phyloP scores from a whole-genome alignment of 2,797 vertebrate genomes.

The Poeciliopsis infans region DNA sequence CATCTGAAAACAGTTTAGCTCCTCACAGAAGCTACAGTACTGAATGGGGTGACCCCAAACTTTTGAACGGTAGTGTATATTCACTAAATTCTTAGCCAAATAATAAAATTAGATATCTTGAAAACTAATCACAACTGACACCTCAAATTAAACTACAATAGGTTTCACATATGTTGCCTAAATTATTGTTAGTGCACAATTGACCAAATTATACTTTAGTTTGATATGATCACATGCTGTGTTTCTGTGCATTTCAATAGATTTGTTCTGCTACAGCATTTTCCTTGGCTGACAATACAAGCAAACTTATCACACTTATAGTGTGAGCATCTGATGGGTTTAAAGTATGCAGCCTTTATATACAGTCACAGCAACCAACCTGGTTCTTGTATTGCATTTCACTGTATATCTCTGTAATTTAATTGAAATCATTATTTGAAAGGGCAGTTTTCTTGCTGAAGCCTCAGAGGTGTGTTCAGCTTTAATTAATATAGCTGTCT shows the following conservation, averaged over 20 bases:
- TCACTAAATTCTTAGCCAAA: not conserved
- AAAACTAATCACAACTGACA: not conserved
- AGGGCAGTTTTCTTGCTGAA: slow-evolving; percentile 43
- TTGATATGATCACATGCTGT: not conserved
- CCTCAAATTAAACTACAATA: not conserved
- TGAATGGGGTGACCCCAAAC: too few relatives aligned
- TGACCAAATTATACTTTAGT: not conserved
- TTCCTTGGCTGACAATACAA: slow-evolving; percentile 15
- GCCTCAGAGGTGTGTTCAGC: slow-evolving; percentile 59
- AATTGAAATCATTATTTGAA: slow-evolving; percentile 73
- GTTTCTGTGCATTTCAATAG: not conserved
- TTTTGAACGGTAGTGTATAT: too few relatives aligned
- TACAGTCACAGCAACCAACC: slow-evolving; percentile 55
- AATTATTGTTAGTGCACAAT: not conserved
- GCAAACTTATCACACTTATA: slow-evolving; percentile 9
- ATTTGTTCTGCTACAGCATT: slow-evolving; percentile 1
- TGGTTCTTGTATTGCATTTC: slow-evolving; percentile 46
- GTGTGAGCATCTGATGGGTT: slow-evolving; percentile 24
- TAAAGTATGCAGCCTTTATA: slow-evolving; percentile 27
- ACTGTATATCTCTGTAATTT: slow-evolving; percentile 58
- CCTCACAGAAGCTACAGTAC: too few relatives aligned
- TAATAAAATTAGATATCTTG: not conserved
- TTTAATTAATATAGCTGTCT: slow-evolving; percentile 68
- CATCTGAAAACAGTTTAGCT: too few relatives aligned
- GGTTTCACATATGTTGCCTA: not conserved